Evolutionary conservation across 1,140 invertebrate genomes (phyloP).

Genomic region (Aphelinus certus): DNA sequence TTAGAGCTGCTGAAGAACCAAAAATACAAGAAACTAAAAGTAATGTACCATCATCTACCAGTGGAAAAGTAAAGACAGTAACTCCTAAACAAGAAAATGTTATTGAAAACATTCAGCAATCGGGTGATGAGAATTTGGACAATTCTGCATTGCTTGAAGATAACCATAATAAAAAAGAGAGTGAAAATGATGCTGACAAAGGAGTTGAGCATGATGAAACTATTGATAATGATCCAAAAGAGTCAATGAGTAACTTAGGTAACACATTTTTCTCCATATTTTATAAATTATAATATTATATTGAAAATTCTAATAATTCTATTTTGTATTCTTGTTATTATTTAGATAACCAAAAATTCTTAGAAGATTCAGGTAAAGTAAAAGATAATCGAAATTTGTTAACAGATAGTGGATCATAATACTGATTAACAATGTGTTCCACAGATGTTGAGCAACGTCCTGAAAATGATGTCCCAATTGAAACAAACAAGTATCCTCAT

Average conservation of each 20-base stretch:
- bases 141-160: constrained; percentile 6
- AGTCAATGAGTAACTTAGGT: background rate
- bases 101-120: constrained; percentile 1
- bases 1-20: background rate
- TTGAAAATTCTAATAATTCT: no score
- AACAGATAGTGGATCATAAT: no score
- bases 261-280: background rate
- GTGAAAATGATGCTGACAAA: constrained; percentile 21
- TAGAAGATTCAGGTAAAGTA: no score
- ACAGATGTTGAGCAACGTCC: no score
- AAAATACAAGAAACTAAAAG: constrained; percentile 11
- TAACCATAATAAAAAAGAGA: constrained; percentile 17
- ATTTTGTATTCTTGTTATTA: no score
- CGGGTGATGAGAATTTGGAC: constrained; percentile 14
- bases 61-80: background rate
- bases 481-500: no score
- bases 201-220: background rate
- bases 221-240: background rate
- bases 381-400: no score
- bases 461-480: no score
- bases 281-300: no score
- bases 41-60: background rate
- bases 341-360: no score
- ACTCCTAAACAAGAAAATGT: background rate
- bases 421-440: no score